Evolutionary conservation across 2,113 vertebrate species (phyloP), one percentile per base, ranked within the genome.

Genomic region (Ursus arctos): DNA sequence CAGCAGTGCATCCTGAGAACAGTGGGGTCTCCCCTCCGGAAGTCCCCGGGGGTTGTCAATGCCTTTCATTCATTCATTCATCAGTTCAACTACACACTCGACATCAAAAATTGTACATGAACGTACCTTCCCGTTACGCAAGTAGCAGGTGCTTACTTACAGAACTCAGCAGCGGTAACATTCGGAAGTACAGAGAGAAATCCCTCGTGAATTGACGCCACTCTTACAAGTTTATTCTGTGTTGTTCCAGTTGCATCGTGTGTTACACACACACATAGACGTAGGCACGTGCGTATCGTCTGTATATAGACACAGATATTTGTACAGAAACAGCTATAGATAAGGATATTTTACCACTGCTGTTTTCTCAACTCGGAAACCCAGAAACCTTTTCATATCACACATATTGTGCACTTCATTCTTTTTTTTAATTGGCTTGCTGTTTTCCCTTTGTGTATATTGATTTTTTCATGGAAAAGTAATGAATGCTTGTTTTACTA

Each of bases 401-500:
- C 6, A 2, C 69, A 0, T 4, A 12, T 18, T 28, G 59, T 57
- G 28, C 7, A 10, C 51, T 18, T 84, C 28, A 18, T 92, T 67
- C 87, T 43, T 69, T 84, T 84, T 84, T 63, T 65, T 67, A 59
- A 82, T 71, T 88, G 77, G 49, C 22, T 80, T 69, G 57, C 79
- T 71, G 69, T 40, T 82, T 94, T 79, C 36, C n/a, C 81, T 80
- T 51, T 33, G 9, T 47, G 84, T 59, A 1, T 40, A 85, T 79
- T 57, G 89, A 77, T 28, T 88, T 88, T 95, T 69, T 97, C 8
- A 89, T 84, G 83, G 13, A 80, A 92, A 61, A 47, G 57, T 33
- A 43, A 57, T 19, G 11, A 18, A 18, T 21, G 82, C 33, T 65
- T 33, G n/a, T 84, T 84, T 63, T 28, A 26, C n/a, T 26, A 7